Evolutionary conservation across 2,113 vertebrate genomes (phyloP).

Genomic region (Setophaga coronata): DNA sequence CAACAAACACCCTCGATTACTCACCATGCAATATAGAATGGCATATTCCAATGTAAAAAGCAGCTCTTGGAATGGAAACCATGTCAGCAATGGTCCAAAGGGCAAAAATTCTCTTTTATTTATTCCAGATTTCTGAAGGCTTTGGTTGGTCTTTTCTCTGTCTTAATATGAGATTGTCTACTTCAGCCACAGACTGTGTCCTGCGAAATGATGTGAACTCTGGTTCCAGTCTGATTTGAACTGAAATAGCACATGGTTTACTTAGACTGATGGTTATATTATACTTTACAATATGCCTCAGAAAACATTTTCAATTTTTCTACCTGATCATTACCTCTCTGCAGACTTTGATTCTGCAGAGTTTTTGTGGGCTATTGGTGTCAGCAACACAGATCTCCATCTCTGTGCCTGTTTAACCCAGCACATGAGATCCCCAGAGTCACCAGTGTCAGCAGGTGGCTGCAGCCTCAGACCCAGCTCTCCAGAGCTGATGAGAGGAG

Average conservation of each 20-base stretch:
- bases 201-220: neutral
- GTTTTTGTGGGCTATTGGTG: neutral
- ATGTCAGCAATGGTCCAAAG: neutral
- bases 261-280: neutral
- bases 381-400: neutral
- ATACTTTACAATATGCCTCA: neutral
- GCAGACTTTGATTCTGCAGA: rapidly evolving
- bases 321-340: neutral
- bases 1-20: neutral
- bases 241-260: neutral
- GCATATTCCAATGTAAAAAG: neutral
- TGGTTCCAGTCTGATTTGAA: neutral
- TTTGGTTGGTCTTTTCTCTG: neutral
- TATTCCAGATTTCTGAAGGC: neutral
- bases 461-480: neutral
- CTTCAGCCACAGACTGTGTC: neutral
- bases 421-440: neutral
- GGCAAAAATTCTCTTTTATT: neutral
- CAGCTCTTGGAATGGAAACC: neutral
- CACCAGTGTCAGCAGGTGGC: neutral
- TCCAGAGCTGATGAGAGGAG: neutral
- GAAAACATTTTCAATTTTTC: neutral
- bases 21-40: neutral
- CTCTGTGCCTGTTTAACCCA: neutral
- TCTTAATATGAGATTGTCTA: neutral